Evolutionary conservation across 2,797 vertebrate species (phyloP).

Genomic region (Hemibagrus guttatus): DNA sequence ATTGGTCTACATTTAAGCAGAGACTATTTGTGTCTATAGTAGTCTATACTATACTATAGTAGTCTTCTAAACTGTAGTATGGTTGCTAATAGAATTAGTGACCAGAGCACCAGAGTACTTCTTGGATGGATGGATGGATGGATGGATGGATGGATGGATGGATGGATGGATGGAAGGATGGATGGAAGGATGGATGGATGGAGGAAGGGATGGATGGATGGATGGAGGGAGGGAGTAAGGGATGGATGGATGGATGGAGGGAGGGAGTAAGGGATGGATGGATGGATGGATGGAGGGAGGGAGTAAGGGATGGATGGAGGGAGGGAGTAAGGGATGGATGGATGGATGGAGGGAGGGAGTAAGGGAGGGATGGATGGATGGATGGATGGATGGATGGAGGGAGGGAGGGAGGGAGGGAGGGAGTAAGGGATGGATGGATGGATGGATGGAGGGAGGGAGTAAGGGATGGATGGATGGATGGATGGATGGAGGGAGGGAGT

Average conservation of each 20-base stretch:
- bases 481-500: background rate
- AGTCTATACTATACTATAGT: no score
- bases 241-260: background rate
- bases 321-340: background rate
- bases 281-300: background rate
- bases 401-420: background rate
- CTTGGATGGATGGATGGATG: background rate
- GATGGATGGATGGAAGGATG: background rate
- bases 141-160: background rate
- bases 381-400: background rate
- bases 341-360: background rate
- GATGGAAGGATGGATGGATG: background rate
- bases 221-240: background rate
- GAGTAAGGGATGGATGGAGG: background rate
- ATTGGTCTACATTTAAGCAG: background rate
- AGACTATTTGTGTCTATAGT: slow-evolving; percentile 15
- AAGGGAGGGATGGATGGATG: background rate
- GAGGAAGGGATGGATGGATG: background rate
- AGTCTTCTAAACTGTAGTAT: background rate
- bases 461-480: background rate
- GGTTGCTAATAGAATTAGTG: background rate
- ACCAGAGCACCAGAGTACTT: background rate
- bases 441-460: background rate
- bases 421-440: background rate
- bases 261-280: background rate